Base-by-base conservation (phyloP, 2,888 invertebrate genomes). In the Autographa pulchrina region DNA sequence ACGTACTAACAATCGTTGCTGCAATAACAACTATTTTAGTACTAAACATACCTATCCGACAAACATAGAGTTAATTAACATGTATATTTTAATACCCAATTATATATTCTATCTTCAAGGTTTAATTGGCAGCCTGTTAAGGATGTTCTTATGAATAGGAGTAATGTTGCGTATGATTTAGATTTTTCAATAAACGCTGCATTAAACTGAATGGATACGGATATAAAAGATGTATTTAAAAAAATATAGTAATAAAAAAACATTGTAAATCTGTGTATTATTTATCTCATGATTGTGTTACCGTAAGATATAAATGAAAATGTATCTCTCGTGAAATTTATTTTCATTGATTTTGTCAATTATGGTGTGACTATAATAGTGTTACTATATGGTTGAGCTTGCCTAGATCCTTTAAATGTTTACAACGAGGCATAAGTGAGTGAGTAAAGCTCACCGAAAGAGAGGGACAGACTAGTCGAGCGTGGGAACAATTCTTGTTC, bases 401-500 rank as follows among this genome's bases (percentile, higher is more conserved):
- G 61, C 25, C 61, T 64, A 72, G 58, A 58, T 43, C 66, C 35
- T 18, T 72, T 62, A 67, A 70, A 65, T 85, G 71, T 78, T 76
- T 74, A 80, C 71, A 66, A 73, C 73, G 52, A 75, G 74, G 78
- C 62, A 80, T 79, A 82, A 75, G 83, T 73, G 72, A 72, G 82
- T 67, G 83, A 81, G 72, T 65, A 71, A 74, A 66, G 62, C 70
- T 38, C 72, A 62, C 20, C 38, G 68, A 62, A 60, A 70, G 82
- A 84, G 78, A 82, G 88, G 75, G 87, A 90, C 86, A 75, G 81
- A 80, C 80, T 80, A 86, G 74, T 83, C 80, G 86, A 89, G 88
- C 93, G 93, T 93, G 93, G 92, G 93, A 93, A 93, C 88, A 80
- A 79, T 80, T 81, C 79, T 83, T 83, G 81, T 82, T 14, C 43